Percentiles rank a stretch among this genome's conserved stretches.
Evolutionary conservation across 2,888 invertebrate genomes (phyloP).

Genomic region (Dynastes maya): DNA sequence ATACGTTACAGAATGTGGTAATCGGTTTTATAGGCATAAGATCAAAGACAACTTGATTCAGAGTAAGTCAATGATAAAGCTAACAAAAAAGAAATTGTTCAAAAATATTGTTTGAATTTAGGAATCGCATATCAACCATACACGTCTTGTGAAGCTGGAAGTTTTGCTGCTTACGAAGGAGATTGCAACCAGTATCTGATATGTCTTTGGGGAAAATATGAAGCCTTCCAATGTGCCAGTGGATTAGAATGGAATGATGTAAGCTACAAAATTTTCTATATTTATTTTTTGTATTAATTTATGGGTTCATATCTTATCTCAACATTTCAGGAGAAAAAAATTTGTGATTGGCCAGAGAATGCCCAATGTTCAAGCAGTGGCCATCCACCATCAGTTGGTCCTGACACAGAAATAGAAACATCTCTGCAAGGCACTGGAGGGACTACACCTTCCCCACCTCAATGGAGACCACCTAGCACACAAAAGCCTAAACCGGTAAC

Average conservation of each 20-base stretch:
- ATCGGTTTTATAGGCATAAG: conserved; percentile 56
- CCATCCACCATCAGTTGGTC: conserved; percentile 55
- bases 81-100: neutral
- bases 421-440: conserved; percentile 51
- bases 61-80: conserved; percentile 32
- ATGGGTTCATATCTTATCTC: neutral
- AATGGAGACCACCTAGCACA: conserved; percentile 53
- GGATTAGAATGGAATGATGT: conserved; percentile 84
- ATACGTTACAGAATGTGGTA: conserved; percentile 75
- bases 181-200: conserved; percentile 84
- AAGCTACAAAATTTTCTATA: conserved; percentile 57
- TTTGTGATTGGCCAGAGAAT: conserved; percentile 82
- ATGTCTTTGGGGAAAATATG: conserved; percentile 85
- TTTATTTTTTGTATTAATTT: no score
- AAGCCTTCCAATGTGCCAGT: conserved; percentile 80
- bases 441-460: conserved; percentile 38
- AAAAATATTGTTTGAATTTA: conserved; percentile 22
- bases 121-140: conserved; percentile 67
- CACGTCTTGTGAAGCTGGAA: conserved; percentile 76
- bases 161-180: conserved; percentile 77
- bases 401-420: conserved; percentile 46
- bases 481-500: conserved; percentile 59
- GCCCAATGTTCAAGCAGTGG: conserved; percentile 72
- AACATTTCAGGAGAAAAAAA: conserved; percentile 72
- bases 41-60: conserved; percentile 52